Evolutionary conservation across 2,888 invertebrate species (phyloP).

Genomic region (Acheta domesticus): DNA sequence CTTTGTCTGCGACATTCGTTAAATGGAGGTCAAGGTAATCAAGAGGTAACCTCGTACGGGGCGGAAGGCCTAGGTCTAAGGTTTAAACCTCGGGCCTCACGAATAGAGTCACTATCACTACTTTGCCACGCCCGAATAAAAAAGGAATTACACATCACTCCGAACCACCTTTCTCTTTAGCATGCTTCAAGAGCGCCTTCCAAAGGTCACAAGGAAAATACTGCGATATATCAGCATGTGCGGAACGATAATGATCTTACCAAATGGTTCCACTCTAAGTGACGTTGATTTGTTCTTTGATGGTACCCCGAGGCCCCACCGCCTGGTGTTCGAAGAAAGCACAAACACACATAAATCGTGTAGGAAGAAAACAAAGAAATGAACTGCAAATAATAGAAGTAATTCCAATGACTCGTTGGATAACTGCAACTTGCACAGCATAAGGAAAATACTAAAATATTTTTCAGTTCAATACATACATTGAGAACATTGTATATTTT

Average conservation of each 20-base stretch:
- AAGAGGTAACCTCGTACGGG: too few relatives aligned
- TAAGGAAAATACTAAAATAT: too few relatives aligned
- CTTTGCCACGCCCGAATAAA: not conserved
- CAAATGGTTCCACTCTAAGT: not conserved
- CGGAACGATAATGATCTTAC: not conserved
- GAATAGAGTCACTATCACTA: not conserved
- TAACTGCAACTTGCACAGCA: too few relatives aligned
- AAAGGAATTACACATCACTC: constrained; percentile 3
- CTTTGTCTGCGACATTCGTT: too few relatives aligned
- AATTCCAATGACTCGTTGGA: too few relatives aligned
- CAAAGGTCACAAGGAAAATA: not conserved
- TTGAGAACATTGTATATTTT: too few relatives aligned
- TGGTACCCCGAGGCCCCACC: not conserved
- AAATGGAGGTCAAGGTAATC: too few relatives aligned
- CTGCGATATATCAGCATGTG: not conserved
- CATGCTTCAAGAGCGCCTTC: constrained; percentile 2
- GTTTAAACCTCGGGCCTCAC: too few relatives aligned
- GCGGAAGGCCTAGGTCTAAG: too few relatives aligned
- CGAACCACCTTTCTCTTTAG: not conserved
- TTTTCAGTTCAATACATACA: too few relatives aligned
- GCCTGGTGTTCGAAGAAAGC: not conserved
- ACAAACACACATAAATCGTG: not conserved
- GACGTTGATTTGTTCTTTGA: not conserved
- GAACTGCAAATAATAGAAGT: too few relatives aligned
- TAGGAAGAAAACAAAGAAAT: not conserved